Base-by-base conservation (phyloP, 2,113 vertebrate species). In the Platanista minor region DNA sequence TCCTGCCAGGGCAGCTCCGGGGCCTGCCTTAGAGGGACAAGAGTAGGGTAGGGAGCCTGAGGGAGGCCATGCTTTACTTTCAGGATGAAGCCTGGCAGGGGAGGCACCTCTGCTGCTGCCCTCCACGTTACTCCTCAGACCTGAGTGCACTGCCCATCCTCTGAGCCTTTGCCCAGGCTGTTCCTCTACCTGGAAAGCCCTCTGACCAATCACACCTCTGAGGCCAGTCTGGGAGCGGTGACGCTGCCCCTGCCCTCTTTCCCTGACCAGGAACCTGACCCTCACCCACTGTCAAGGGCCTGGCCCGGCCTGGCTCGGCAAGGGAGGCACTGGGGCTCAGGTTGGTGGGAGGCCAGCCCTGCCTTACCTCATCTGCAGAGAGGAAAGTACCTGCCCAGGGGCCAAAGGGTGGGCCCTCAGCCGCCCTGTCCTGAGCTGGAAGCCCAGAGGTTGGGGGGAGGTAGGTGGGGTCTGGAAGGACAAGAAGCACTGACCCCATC, bases 361-460 rank as follows among this genome's bases (percentile, higher is more conserved):
- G 59, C 33, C 90, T 87, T 66, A 54, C 52, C 27, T 91, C 86
- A 78, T 91, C 89, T 49, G 29, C 23, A 39, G 43, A 69, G 39
- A 90, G 81, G 92, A 91, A 97, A 96, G 96, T 91, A 87, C 78
- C 93, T 75, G 46, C 75, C 49, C 1, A 4, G 74, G 14, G 27
- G 90, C 82, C 89, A 89, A 66, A 25, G 14, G 17, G 36, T 31
- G 27, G 39, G 31, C 5, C 43, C 61, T 72, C 11, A 54, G 75
- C 33, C 3, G 80, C 36, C 39, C 41, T 41, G 54, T 5, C 85
- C 27, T 4, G 46, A 87, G 64, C 61, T 29, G 27, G 6, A 23
- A 62, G 77, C 75, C n/a, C 6, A 20, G 29, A 6, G 20, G 4
- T 5, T 9, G 25, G 74, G 8, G 27, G 43, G 41, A 3, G 9